Evolutionary conservation across 1,140 invertebrate species (phyloP).

Genomic region (Cyclina sinensis): DNA sequence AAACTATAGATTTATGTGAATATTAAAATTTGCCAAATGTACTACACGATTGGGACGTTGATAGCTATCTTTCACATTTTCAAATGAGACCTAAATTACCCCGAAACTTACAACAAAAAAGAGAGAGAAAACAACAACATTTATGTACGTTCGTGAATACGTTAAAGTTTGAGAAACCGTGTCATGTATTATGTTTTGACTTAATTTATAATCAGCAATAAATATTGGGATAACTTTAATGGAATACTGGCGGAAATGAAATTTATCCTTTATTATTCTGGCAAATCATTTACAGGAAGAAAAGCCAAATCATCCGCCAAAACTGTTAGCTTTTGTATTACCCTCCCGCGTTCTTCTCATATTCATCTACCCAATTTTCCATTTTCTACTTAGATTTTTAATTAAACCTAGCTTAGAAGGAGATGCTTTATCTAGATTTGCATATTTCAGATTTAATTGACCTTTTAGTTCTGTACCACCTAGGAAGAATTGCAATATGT

Average conservation of each 20-base stretch:
- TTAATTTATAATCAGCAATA: no score
- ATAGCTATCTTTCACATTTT: background rate
- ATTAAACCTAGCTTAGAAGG: slow-evolving; percentile 43
- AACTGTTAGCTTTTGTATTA: background rate
- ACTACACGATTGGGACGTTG: background rate
- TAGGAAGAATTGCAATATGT: slow-evolving; percentile 50
- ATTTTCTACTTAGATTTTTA: slow-evolving; percentile 42
- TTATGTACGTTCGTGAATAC: no score
- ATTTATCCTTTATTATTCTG: no score
- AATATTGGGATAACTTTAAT: no score
- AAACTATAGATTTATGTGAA: background rate
- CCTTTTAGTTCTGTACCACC: slow-evolving; percentile 51
- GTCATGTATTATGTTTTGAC: no score
- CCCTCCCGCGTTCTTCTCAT: background rate
- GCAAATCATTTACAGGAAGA: no score
- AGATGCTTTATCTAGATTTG: slow-evolving; percentile 54
- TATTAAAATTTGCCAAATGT: background rate
- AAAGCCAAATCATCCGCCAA: background rate
- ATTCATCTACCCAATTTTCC: background rate
- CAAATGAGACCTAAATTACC: no score
- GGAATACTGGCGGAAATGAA: no score
- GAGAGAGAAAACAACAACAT: no score
- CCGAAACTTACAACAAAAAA: no score
- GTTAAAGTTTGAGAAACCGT: no score
- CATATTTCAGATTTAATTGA: slow-evolving; percentile 66